Conservation (phyloP, 2,113 vertebrate genomes). For the Psammodynastes pulverulentus region DNA sequence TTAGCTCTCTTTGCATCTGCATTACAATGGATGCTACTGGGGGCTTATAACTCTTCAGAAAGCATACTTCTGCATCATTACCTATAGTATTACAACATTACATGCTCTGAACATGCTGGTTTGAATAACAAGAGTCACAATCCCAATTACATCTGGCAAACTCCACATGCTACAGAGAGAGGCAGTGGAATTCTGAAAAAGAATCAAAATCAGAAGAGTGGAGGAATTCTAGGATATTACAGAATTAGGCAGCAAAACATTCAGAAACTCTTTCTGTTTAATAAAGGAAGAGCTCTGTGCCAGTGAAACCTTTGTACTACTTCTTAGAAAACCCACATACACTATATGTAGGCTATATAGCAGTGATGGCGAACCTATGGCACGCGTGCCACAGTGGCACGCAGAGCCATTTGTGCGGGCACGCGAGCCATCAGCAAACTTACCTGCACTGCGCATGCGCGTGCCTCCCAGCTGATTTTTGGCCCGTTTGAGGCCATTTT, state of each 20-base stretch:
- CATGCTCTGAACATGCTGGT: no score
- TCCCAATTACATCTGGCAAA: not conserved
- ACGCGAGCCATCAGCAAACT: no score
- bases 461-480: no score
- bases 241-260: not conserved
- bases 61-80: no score
- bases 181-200: not conserved
- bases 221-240: not conserved
- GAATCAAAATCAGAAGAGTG: not conserved
- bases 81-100: no score
- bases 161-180: not conserved
- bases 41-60: not conserved
- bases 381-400: no score
- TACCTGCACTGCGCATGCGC: no score
- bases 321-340: not conserved
- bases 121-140: not conserved
- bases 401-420: no score
- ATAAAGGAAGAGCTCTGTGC: not conserved
- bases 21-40: no score
- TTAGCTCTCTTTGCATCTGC: no score
- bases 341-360: not conserved
- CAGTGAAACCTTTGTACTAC: not conserved
- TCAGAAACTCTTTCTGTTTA: not conserved
- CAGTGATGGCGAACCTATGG: no score
- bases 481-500: no score